phyloP scores from a whole-genome alignment of 2,113 vertebrate species.

The Zosterops hypoxanthus region DNA sequence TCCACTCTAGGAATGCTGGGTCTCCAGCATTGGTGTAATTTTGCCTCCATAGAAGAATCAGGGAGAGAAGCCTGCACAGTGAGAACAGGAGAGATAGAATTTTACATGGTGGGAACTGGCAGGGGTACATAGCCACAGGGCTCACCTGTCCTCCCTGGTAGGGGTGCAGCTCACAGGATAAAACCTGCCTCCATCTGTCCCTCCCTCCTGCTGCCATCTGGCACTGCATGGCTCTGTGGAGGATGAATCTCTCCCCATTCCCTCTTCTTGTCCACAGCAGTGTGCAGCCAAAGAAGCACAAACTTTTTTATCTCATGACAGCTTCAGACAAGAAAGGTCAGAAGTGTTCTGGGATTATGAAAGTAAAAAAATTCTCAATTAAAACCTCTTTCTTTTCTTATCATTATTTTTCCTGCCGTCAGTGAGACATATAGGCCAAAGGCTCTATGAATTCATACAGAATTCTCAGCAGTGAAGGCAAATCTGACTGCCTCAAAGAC shows the following conservation, averaged over 20 bases:
- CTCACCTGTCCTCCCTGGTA: not conserved
- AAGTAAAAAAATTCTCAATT: not conserved
- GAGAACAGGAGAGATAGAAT: not conserved
- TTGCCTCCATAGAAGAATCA: not conserved
- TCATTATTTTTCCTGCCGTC: not conserved
- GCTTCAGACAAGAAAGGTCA: not conserved
- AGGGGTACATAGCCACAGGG: not conserved
- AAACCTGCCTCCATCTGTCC: not conserved
- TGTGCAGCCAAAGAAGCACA: not conserved
- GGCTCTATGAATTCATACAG: not conserved
- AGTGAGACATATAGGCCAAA: not conserved
- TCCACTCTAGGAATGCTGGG: not conserved
- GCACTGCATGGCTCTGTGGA: not conserved
- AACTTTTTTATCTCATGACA: not conserved
- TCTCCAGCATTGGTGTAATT: not conserved
- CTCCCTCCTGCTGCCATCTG: not conserved
- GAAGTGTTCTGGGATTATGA: not conserved
- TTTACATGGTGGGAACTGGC: not conserved
- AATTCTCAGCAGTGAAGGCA: not conserved
- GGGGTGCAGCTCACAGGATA: not conserved
- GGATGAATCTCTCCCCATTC: not conserved
- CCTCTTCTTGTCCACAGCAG: not conserved
- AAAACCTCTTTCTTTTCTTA: not conserved
- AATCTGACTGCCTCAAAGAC: not conserved
- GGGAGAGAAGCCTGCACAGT: not conserved